phyloP scores from a whole-genome alignment of 2,797 vertebrate species.

The Hydrophis major region DNA sequence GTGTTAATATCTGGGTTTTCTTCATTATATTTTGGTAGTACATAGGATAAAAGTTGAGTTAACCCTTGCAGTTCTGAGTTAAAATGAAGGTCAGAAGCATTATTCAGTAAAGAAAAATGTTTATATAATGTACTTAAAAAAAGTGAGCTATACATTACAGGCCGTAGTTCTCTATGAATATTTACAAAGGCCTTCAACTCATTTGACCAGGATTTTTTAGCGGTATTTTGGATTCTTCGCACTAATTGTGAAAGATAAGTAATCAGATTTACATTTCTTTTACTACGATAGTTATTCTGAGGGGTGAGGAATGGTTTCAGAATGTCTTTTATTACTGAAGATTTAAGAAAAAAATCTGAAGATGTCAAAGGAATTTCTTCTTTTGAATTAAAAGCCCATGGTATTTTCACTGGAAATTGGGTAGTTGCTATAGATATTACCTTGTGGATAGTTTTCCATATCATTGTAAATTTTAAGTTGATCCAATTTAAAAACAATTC shows the following conservation, averaged over 20 bases:
- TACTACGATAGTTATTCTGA: neutral
- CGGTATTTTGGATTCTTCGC: neutral
- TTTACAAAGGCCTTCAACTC: neutral
- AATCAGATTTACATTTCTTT: neutral
- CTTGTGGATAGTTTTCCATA: neutral
- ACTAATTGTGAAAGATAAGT: neutral
- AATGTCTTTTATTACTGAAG: neutral
- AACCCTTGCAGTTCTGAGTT: neutral
- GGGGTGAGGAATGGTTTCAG: neutral
- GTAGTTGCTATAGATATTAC: neutral
- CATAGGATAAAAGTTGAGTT: neutral
- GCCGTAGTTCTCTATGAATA: neutral
- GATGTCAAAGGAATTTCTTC: neutral
- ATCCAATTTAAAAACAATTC: neutral
- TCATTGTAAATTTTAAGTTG: neutral
- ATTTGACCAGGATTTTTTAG: neutral
- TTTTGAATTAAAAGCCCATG: neutral
- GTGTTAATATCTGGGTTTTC: neutral
- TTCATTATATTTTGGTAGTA: neutral
- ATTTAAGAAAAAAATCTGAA: neutral
- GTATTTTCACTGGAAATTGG: neutral
- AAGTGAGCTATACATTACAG: neutral
- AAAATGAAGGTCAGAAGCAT: neutral
- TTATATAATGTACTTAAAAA: neutral
- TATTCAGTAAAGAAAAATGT: neutral